Base-by-base conservation (phyloP, 53 echinoderm and acorn worm genomes). In the Henricia sp. region DNA sequence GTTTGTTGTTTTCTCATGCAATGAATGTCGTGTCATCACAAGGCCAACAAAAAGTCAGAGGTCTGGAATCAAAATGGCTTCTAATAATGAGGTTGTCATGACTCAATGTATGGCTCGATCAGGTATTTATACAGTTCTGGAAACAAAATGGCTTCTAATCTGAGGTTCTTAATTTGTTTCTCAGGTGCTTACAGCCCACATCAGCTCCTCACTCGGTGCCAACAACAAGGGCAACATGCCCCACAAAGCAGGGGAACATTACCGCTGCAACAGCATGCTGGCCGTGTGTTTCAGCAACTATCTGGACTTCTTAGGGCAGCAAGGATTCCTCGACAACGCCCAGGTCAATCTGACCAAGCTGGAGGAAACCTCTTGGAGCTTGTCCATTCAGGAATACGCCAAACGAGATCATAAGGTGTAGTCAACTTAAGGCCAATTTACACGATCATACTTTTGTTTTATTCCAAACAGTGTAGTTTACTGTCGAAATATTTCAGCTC, bases 121-220 rank as follows among this genome's bases (percentile, higher is more conserved):
- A n/a, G n/a, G n/a, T n/a, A n/a, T n/a, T n/a, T n/a, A n/a, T n/a
- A n/a, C 23, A 8, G 23, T n/a, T n/a, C n/a, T n/a, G n/a, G n/a
- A n/a, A n/a, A n/a, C n/a, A n/a, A n/a, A n/a, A n/a, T n/a, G n/a
- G n/a, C n/a, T n/a, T n/a, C n/a, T n/a, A n/a, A n/a, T n/a, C n/a
- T n/a, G n/a, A n/a, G n/a, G n/a, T n/a, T 35, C 36, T 34, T 38
- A 82, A 1, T 59, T 65, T 71, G 2, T n/a, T 19, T 29, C 37
- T 40, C 83, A 96, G 96, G 87, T 96, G 30, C 55, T 96, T 29
- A 96, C 93, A 37, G 96, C 93, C 11, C 93, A 97, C 59, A 66
- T 97, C n/a, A 84, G 92, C 5, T 82, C 83, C 70, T 87, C 99
- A 0, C 83, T 91, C 4, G 88, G 90, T 26, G 90, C 88, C 8